Conservation (phyloP, 2,113 vertebrate species). For the Myotis brandtii region DNA sequence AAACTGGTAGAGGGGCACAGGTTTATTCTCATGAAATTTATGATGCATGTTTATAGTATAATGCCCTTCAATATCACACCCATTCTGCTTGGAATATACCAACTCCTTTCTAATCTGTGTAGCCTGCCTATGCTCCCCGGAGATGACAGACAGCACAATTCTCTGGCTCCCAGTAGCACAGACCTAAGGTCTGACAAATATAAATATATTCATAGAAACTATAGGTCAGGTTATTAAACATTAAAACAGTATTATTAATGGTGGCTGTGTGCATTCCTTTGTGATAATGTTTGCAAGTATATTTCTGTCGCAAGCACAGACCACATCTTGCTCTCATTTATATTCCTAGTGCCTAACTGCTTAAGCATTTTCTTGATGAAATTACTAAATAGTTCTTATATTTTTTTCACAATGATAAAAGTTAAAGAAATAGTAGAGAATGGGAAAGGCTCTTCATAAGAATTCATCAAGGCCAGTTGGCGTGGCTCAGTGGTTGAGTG, state of each 20-base stretch:
- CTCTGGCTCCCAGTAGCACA: not conserved
- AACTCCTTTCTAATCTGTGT: not conserved
- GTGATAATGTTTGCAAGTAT: not conserved
- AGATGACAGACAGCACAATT: not conserved
- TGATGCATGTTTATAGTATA: not conserved
- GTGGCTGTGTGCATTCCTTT: not conserved
- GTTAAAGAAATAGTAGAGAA: not conserved
- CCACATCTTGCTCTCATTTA: not conserved
- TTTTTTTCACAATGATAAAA: not conserved
- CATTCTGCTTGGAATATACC: not conserved
- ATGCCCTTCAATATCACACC: not conserved
- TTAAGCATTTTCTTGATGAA: not conserved
- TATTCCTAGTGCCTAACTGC: not conserved
- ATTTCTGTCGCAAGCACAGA: not conserved
- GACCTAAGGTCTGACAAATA: not conserved
- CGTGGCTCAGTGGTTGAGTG: too few species aligned
- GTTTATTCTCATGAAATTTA: not conserved
- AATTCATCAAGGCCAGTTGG: not conserved
- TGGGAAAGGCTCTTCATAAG: not conserved
- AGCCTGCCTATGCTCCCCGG: not conserved
- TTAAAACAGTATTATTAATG: not conserved
- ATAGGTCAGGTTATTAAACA: constrained; percentile 22
- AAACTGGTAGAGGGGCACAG: not conserved
- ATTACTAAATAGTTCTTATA: not conserved
- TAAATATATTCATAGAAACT: not conserved